Evolutionary conservation across 2,888 invertebrate species (phyloP).

Genomic region (Philereme vetulata): DNA sequence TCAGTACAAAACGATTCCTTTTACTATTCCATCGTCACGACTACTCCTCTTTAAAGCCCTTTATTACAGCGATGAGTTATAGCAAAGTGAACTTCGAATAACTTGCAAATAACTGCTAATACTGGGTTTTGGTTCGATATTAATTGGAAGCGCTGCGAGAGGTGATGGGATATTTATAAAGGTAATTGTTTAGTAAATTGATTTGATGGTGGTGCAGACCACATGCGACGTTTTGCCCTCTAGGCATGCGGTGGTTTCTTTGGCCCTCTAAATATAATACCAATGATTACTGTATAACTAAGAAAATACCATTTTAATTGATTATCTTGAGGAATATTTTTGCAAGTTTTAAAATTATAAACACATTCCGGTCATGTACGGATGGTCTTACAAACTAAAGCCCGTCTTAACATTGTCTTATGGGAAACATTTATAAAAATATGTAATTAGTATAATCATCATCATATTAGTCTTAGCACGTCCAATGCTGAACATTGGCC

Average conservation of each 20-base stretch:
- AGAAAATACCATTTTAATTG: no score
- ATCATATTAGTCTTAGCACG: no score
- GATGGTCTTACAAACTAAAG: no score
- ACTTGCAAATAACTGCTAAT: constrained; percentile 26
- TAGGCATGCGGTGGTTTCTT: background rate
- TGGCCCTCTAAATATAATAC: background rate
- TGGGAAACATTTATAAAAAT: no score
- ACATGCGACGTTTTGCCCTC: constrained; percentile 5
- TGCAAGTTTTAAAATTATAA: no score
- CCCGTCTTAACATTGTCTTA: no score
- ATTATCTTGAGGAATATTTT: no score
- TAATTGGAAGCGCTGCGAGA: constrained; percentile 24
- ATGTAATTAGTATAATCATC: no score
- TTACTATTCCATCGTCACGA: constrained; percentile 7
- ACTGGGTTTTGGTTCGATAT: constrained; percentile 21
- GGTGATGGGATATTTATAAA: constrained; percentile 23
- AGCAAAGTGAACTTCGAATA: constrained; percentile 1
- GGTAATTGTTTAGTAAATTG: constrained; percentile 19
- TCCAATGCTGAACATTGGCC: no score
- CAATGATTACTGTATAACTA: no score
- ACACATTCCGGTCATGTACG: no score
- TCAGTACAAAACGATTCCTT: constrained; percentile 5
- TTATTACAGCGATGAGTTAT: constrained; percentile 2
- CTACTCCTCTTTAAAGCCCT: constrained; percentile 4
- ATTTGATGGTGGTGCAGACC: constrained; percentile 3